These are phyloP conservation scores for Pristionchus arcanus DNA, from an alignment of 2,888 invertebrate species.

Conservation along the genomic window DNA sequence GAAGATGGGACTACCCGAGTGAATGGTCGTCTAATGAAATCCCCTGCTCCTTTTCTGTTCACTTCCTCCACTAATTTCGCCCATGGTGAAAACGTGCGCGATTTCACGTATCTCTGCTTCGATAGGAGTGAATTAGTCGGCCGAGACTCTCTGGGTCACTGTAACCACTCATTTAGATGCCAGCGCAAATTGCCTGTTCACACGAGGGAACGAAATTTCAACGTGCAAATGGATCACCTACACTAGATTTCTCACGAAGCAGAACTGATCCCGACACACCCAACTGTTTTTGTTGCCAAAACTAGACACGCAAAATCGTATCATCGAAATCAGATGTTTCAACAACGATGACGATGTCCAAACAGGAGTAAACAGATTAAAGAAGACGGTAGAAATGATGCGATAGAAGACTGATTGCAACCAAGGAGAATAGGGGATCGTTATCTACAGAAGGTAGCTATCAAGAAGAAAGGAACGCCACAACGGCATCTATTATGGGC, in stretches of 20 bases:
- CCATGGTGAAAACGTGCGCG: not conserved
- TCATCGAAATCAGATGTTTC: constrained; percentile 31
- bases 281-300: not conserved
- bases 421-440: not conserved
- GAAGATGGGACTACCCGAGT: not conserved
- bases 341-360: not conserved
- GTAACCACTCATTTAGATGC: not conserved
- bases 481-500: not conserved
- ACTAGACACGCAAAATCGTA: not conserved
- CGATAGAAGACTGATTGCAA: not conserved
- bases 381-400: not conserved
- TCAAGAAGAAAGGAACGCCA: not conserved
- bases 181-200: not conserved
- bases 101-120: not conserved
- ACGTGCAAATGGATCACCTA: not conserved
- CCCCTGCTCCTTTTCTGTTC: not conserved
- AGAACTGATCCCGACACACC: not conserved
- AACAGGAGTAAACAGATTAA: constrained; percentile 8
- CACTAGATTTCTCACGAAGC: not conserved
- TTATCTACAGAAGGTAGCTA: not conserved
- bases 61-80: constrained; percentile 21
- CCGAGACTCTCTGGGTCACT: not conserved
- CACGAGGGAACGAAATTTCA: not conserved
- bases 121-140: not conserved
- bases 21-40: constrained; percentile 16